Conservation (phyloP, 2,797 vertebrate genomes). For the Micropoecilia bifurca region DNA sequence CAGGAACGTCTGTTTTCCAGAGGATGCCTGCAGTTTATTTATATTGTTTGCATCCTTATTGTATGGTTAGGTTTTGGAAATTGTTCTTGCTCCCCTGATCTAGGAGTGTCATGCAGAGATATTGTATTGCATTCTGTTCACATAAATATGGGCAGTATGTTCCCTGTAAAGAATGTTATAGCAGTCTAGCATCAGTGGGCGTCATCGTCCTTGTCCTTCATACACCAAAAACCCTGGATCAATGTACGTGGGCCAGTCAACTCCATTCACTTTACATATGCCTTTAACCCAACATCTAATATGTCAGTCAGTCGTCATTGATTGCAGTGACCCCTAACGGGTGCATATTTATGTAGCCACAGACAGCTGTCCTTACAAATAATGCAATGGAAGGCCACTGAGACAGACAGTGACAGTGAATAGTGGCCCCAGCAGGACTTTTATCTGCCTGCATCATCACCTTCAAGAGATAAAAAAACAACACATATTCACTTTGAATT, state of each 20-base stretch:
- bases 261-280: constrained; percentile 59
- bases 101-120: constrained; percentile 21
- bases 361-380: constrained; percentile 70
- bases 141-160: constrained; percentile 9
- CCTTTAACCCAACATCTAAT: constrained; percentile 63
- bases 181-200: constrained; percentile 20
- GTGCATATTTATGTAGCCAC: constrained; percentile 74
- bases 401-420: constrained; percentile 46
- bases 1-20: constrained; percentile 64
- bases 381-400: constrained; percentile 53
- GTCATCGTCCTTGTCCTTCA: constrained; percentile 51
- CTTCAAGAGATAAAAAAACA: constrained; percentile 36
- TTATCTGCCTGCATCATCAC: constrained; percentile 55
- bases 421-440: constrained; percentile 27
- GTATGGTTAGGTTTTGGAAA: constrained; percentile 18
- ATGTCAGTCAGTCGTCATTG: constrained; percentile 75
- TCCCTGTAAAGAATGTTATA: constrained; percentile 41
- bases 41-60: constrained; percentile 53
- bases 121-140: constrained; percentile 13
- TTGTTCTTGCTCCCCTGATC: constrained; percentile 9
- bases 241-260: constrained; percentile 45
- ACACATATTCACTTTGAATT: constrained; percentile 57
- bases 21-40: constrained; percentile 60
- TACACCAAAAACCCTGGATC: constrained; percentile 41
- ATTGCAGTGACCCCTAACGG: constrained; percentile 72